Evolutionary conservation across 2,888 invertebrate species (phyloP).

Genomic region (Diadegma fenestrale): DNA sequence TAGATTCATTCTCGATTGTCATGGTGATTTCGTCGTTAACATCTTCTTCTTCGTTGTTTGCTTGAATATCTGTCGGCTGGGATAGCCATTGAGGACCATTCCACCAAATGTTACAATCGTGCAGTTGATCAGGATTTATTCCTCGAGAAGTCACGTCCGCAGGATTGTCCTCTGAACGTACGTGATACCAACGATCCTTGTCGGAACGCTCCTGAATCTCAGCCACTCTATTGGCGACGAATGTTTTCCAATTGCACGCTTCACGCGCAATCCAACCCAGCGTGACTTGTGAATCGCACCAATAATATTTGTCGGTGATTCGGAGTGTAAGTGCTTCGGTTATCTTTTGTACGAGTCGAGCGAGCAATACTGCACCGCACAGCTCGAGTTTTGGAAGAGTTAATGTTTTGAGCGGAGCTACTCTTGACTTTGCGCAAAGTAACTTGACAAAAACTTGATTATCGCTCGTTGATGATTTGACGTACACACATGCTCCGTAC

Average conservation of each 20-base stretch:
- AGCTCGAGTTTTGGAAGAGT: conserved; percentile 65
- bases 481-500: conserved; percentile 69
- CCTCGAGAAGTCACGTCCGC: conserved; percentile 59
- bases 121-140: conserved; percentile 32
- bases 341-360: neutral
- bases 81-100: too few relatives aligned
- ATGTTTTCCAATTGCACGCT: conserved; percentile 37
- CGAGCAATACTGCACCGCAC: conserved; percentile 45
- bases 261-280: conserved; percentile 64
- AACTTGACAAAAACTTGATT: conserved; percentile 57
- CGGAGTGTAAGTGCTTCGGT: neutral
- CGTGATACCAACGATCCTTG: conserved; percentile 54
- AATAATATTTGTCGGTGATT: conserved; percentile 31
- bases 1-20: too few relatives aligned
- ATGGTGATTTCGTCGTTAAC: too few relatives aligned
- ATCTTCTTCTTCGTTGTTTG: too few relatives aligned
- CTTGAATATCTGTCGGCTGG: too few relatives aligned
- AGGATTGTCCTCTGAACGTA: conserved; percentile 60
- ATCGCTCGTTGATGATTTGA: conserved; percentile 42
- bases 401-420: conserved; percentile 70
- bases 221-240: conserved; percentile 68
- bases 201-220: conserved; percentile 54
- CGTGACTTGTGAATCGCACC: conserved; percentile 68
- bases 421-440: conserved; percentile 74
- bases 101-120: too few relatives aligned